A percentile compares a stretch with the other conserved stretches of the same genome.
phyloP scores from a whole-genome alignment of 2,888 invertebrate genomes.

The Lepidochrysops patricia region DNA sequence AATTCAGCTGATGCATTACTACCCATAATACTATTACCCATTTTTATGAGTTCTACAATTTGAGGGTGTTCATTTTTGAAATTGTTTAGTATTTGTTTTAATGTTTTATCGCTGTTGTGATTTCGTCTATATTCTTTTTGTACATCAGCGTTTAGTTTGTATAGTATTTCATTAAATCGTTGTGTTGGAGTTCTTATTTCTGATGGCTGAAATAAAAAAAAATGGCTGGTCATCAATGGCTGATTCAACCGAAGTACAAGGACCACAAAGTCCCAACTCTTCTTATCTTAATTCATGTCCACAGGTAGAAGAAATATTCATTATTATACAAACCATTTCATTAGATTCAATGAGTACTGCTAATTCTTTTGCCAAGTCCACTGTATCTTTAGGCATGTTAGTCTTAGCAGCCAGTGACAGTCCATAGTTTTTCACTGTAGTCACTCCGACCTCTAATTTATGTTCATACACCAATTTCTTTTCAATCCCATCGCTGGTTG shows the following conservation, averaged over 20 bases:
- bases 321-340: conserved; percentile 37
- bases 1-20: neutral
- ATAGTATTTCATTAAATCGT: conserved; percentile 32
- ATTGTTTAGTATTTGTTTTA: conserved; percentile 35
- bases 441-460: conserved; percentile 75
- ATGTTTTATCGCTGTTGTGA: conserved; percentile 28
- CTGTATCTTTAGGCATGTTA: conserved; percentile 73
- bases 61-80: conserved; percentile 46
- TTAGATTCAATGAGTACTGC: conserved; percentile 49
- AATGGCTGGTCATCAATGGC: too few species aligned
- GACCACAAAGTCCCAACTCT: too few species aligned
- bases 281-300: too few species aligned
- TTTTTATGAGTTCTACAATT: conserved; percentile 38
- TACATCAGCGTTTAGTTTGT: conserved; percentile 50
- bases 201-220: conserved; percentile 46
- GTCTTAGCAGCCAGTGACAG: conserved; percentile 77
- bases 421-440: conserved; percentile 77
- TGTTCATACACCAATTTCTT: conserved; percentile 77
- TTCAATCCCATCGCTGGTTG: conserved; percentile 34
- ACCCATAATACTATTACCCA: conserved; percentile 23
- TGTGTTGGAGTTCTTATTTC: conserved; percentile 30
- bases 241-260: too few species aligned
- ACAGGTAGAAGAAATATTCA: neutral
- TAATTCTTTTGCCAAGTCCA: conserved; percentile 66
- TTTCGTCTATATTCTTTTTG: conserved; percentile 41